Conservation (phyloP, 2,888 invertebrate genomes). For the Cantharis nigra region DNA sequence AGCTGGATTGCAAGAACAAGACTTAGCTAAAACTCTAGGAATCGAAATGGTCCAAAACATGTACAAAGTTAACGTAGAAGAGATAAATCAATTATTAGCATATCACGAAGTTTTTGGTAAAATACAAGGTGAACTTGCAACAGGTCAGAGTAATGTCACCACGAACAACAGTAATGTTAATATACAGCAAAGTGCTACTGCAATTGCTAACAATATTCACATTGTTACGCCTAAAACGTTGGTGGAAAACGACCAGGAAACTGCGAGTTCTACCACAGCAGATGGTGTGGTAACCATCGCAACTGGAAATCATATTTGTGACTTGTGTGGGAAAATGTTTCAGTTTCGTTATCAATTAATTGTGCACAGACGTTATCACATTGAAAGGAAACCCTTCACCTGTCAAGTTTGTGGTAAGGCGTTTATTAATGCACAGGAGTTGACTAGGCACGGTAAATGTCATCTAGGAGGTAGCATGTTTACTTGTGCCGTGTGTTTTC, state of each 20-base stretch:
- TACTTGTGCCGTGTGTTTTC: conserved; percentile 73
- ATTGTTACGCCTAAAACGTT: conserved; percentile 51
- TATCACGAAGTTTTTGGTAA: conserved; percentile 86
- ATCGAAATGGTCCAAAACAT: conserved; percentile 79
- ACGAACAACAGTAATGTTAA: conserved; percentile 28
- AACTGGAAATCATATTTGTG: conserved; percentile 73
- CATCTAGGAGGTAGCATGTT: conserved; percentile 80
- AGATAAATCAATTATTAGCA: conserved; percentile 80
- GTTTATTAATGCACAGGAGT: conserved; percentile 77
- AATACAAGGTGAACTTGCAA: conserved; percentile 63
- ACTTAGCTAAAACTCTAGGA: conserved; percentile 63
- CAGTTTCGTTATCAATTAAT: conserved; percentile 86
- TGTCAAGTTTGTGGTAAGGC: conserved; percentile 82
- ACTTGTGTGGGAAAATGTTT: conserved; percentile 85
- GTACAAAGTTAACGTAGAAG: conserved; percentile 83
- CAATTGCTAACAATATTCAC: conserved; percentile 40
- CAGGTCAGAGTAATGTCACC: conserved; percentile 41
- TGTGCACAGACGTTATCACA: conserved; percentile 85
- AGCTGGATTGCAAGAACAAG: conserved; percentile 65
- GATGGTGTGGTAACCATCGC: conserved; percentile 66
- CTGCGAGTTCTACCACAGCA: conserved; percentile 62
- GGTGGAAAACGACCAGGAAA: conserved; percentile 58
- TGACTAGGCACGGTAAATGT: conserved; percentile 82
- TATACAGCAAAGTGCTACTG: conserved; percentile 34
- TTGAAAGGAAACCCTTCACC: conserved; percentile 83